Evolutionary conservation across 2,797 vertebrate species (phyloP), one percentile per base, ranked within the genome.

Genomic region (Brotula barbata): DNA sequence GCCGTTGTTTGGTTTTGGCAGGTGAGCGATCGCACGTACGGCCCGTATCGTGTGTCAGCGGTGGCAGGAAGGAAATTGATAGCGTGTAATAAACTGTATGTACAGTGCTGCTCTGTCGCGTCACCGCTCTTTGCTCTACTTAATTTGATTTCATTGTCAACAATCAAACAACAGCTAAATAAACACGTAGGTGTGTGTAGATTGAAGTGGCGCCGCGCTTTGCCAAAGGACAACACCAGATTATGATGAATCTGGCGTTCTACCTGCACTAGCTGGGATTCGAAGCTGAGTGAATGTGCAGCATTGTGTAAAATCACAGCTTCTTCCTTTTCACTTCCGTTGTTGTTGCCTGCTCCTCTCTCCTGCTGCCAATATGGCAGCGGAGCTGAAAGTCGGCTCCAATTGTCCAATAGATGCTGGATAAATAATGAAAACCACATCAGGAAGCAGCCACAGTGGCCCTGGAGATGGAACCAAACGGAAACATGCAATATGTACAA

Each of bases 381-480:
- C 59, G 20, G 49, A 70, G 68, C 68, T 67, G 42, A 52, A 68
- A 72, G 64, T 72, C 50, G 21, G 68, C 72, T 84, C 76, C 77
- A 76, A 75, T 85, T 79, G 81, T 87, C 80, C 82, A 82, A 82
- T 85, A 81, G 81, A 84, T 75, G 78, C 64, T 58, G 77, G 83
- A 86, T 87, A 86, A 88, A 90, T 88, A 87, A 87, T 89, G 75
- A 77, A 90, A 89, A 84, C 62, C 75, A 74, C 87, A 82, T 87
- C 80, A 86, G 87, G 81, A 87, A 87, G 81, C 80, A 83, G 75
- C 77, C 68, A 42, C 73, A 60, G 64, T 57, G 65, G 82, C 77
- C 82, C 69, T 72, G 73, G 81, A 85, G 82, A 85, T 71, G 73
- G 77, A 82, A 77, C 74, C 74, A 75, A 87, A 80, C 71, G 75